These are phyloP conservation scores for Buathra laborator DNA, from an alignment of 2,888 invertebrate species.

Conservation along the genomic window DNA sequence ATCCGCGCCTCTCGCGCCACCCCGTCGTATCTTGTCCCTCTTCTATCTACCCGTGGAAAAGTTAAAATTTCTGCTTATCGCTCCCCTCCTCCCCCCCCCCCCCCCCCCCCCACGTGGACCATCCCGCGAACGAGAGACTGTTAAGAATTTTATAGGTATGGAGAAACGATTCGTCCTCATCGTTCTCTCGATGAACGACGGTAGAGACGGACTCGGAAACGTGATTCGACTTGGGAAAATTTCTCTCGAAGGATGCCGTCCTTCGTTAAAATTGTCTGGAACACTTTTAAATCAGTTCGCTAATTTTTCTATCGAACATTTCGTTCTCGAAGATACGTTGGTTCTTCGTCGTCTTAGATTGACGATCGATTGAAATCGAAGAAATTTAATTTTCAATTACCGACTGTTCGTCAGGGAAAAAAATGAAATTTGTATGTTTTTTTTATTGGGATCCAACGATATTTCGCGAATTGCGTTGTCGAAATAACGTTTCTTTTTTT, in stretches of 20 bases:
- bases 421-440: too few species aligned
- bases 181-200: not conserved
- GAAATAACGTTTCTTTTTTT: too few species aligned
- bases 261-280: conserved; percentile 51
- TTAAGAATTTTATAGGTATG: conserved; percentile 52
- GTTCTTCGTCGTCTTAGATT: too few species aligned
- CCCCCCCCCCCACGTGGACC: too few species aligned
- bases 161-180: conserved; percentile 17
- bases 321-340: too few species aligned
- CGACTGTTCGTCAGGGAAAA: too few species aligned
- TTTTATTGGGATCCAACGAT: too few species aligned
- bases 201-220: conserved; percentile 56
- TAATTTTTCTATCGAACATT: not conserved
- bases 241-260: conserved; percentile 23
- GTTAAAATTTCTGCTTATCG: conserved; percentile 77
- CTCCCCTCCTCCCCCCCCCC: not conserved
- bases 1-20: conserved; percentile 39
- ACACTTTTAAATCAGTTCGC: conserved; percentile 26
- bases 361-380: too few species aligned
- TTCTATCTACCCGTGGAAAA: conserved; percentile 70
- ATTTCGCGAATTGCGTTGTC: too few species aligned
- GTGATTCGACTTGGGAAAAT: conserved; percentile 62
- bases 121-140: conserved; percentile 50
- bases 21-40: conserved; percentile 5
- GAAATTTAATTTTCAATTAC: too few species aligned